phyloP scores from a whole-genome alignment of 2,888 invertebrate species.

The Rapana venosa region DNA sequence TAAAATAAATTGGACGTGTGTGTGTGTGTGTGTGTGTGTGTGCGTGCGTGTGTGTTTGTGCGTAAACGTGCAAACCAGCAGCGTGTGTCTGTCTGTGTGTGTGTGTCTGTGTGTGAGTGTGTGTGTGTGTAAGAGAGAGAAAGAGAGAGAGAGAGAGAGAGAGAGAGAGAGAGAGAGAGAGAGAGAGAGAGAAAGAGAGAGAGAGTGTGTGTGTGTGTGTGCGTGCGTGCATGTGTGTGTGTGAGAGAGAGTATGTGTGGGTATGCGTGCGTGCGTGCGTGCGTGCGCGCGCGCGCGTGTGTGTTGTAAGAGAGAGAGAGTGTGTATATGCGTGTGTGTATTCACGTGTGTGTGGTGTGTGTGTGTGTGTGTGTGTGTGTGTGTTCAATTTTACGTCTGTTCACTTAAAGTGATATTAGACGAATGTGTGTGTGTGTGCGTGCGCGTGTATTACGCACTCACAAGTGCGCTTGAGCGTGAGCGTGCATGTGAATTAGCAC shows the following conservation, averaged over 20 bases:
- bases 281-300: not conserved
- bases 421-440: not conserved
- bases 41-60: too few species aligned
- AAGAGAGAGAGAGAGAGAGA: too few species aligned
- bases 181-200: not conserved
- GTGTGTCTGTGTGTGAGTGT: slow-evolving; percentile 1
- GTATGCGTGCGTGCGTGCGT: not conserved
- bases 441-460: not conserved
- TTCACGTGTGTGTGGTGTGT: too few species aligned
- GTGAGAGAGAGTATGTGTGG: not conserved
- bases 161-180: too few species aligned
- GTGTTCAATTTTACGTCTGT: not conserved
- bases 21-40: not conserved
- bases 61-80: too few species aligned
- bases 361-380: not conserved
- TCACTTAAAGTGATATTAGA: too few species aligned
- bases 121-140: not conserved
- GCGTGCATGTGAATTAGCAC: not conserved
- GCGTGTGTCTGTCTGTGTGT: not conserved
- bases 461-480: too few species aligned
- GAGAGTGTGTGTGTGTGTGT: not conserved
- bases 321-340: not conserved
- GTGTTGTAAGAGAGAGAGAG: not conserved
- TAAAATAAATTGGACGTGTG: too few species aligned
- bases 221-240: too few species aligned